These are phyloP conservation scores for Andrena dorsata DNA, from an alignment of 2,888 invertebrate genomes.

Conservation along the genomic window DNA sequence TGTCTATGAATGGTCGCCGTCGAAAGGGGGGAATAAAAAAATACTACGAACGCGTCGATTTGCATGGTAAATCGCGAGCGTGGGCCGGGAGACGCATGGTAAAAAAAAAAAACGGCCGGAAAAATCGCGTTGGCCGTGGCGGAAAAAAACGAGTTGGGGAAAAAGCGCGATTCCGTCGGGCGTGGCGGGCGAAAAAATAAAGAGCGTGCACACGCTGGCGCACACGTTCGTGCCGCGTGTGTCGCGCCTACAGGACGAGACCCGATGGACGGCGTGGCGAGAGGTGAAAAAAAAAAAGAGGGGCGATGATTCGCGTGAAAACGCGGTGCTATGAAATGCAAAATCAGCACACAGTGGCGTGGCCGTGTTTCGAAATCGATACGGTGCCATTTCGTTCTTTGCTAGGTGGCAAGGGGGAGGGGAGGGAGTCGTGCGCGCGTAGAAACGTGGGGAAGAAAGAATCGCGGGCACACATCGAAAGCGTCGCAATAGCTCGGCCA, in stretches of 20 bases:
- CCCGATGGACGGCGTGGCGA: slow-evolving; percentile 25
- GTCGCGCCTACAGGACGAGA: slow-evolving; percentile 34
- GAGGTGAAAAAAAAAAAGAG: slow-evolving; percentile 40
- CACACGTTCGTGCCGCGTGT: slow-evolving; percentile 29
- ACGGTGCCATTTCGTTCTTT: slow-evolving; percentile 18
- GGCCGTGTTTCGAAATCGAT: slow-evolving; percentile 45
- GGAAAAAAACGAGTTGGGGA: slow-evolving; percentile 30
- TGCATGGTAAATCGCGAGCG: slow-evolving; percentile 24
- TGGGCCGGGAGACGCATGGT: neutral
- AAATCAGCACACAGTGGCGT: slow-evolving; percentile 59
- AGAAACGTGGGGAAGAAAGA: slow-evolving; percentile 17
- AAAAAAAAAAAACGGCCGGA: slow-evolving; percentile 36
- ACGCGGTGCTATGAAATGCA: slow-evolving; percentile 67
- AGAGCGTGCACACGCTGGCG: slow-evolving; percentile 14
- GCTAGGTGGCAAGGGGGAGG: neutral
- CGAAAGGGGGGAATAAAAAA: neutral
- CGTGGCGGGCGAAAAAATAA: slow-evolving; percentile 44
- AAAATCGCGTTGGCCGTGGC: slow-evolving; percentile 48
- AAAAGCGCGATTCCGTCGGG: slow-evolving; percentile 48
- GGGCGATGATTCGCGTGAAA: slow-evolving; percentile 62
- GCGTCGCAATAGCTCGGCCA: slow-evolving; percentile 52
- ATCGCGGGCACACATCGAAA: slow-evolving; percentile 53
- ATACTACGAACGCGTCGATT: slow-evolving; percentile 41
- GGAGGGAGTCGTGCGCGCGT: neutral
- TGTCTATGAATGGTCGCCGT: neutral